phyloP scores from a whole-genome alignment of 2,113 vertebrate genomes.

The Garra rufa region DNA sequence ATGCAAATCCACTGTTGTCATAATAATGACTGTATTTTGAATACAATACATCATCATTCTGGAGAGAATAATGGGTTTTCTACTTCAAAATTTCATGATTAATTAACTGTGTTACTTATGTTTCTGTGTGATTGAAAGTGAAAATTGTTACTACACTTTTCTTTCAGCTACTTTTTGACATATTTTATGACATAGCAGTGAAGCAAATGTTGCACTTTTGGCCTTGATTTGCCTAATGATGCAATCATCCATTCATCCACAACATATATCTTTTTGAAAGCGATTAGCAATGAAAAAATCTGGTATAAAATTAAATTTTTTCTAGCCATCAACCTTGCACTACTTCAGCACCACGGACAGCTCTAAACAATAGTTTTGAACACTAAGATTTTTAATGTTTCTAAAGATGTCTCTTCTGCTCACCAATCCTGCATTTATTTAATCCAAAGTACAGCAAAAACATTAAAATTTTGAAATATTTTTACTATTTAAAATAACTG shows the following conservation, averaged over 20 bases:
- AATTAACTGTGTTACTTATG: not conserved
- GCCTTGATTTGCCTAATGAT: not conserved
- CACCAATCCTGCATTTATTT: no score
- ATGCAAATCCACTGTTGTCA: not conserved
- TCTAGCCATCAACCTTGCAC: not conserved
- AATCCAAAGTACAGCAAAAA: no score
- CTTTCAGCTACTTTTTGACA: no score
- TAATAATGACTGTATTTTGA: not conserved
- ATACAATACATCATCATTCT: not conserved
- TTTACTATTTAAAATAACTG: no score
- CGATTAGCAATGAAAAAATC: not conserved
- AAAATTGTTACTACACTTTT: no score
- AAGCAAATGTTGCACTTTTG: not conserved
- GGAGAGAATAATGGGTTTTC: not conserved
- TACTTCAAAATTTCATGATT: not conserved
- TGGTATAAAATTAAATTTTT: not conserved
- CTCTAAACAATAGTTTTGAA: not conserved
- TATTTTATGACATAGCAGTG: not conserved
- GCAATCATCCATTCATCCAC: not conserved
- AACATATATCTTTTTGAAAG: not conserved
- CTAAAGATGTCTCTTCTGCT: no score
- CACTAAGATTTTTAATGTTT: no score
- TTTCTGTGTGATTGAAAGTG: not conserved
- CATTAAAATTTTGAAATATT: no score
- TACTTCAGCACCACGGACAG: slow-evolving; percentile 54